Conservation (phyloP, 2,888 invertebrate genomes). For the Harmothoe impar region DNA sequence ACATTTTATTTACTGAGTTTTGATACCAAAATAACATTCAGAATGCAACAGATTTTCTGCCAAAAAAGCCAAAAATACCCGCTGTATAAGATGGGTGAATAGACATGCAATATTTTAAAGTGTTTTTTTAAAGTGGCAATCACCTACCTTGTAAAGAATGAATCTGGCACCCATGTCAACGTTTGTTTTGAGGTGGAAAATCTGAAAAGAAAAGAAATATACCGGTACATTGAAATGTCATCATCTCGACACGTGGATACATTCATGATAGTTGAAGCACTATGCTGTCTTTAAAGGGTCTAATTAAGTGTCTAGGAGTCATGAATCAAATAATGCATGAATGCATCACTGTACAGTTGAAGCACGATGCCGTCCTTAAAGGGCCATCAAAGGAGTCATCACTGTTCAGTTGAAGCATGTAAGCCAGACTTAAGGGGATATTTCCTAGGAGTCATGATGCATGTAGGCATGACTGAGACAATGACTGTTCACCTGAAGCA, state of each 20-base stretch:
- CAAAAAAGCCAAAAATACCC: no score
- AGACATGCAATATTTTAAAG: no score
- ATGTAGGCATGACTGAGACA: not conserved
- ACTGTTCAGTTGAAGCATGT: not conserved
- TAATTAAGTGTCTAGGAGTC: no score
- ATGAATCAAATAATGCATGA: no score
- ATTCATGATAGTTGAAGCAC: not conserved
- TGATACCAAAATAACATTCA: no score
- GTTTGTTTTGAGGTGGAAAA: constrained; percentile 98
- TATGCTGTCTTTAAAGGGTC: not conserved
- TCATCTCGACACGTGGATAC: not conserved
- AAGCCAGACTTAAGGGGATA: no score
- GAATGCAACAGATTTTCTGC: no score
- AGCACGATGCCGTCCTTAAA: not conserved
- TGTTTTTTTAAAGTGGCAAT: no score
- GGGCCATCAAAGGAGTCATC: not conserved
- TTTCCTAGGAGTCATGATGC: not conserved
- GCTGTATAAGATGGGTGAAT: no score
- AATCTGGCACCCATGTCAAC: constrained; percentile 97
- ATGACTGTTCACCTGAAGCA: no score
- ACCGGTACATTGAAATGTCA: no score
- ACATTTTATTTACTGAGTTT: no score
- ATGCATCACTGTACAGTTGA: not conserved
- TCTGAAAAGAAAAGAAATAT: constrained; percentile 83
- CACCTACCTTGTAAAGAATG: constrained; percentile 92